These are phyloP conservation scores for Hyla sarda DNA, from an alignment of 2,113 vertebrate species.

Conservation along the genomic window DNA sequence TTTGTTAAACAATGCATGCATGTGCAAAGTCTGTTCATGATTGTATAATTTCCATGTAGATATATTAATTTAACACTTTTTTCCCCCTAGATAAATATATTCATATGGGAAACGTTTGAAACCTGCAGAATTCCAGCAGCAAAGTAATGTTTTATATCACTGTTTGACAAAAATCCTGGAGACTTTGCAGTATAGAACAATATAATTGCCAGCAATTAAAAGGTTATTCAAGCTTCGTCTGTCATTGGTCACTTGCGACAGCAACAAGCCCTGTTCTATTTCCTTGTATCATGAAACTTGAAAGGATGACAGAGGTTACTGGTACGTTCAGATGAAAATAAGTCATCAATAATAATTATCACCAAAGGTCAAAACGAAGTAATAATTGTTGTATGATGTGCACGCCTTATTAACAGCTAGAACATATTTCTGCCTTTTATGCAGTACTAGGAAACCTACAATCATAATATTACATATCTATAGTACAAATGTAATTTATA, in stretches of 20 bases:
- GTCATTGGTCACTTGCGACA: neutral
- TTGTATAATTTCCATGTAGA: too few relatives aligned
- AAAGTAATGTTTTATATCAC: neutral
- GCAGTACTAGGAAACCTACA: neutral
- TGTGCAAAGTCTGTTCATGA: too few relatives aligned
- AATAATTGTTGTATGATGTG: constrained; percentile 27
- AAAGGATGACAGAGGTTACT: constrained; percentile 21
- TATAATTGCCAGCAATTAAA: constrained; percentile 11
- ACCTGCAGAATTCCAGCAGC: too few relatives aligned
- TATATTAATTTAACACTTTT: too few relatives aligned
- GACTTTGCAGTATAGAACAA: neutral
- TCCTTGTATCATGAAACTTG: neutral
- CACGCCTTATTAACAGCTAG: neutral
- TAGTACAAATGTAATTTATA: too few relatives aligned
- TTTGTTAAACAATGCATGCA: too few relatives aligned
- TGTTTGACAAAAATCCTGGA: neutral
- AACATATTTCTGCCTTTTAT: neutral
- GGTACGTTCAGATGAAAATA: constrained; percentile 15
- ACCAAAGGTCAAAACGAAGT: neutral
- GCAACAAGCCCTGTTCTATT: constrained; percentile 8
- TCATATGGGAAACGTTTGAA: too few relatives aligned
- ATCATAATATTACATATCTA: too few relatives aligned
- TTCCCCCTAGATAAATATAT: too few relatives aligned
- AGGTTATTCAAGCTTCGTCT: neutral
- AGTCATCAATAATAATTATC: constrained; percentile 11